Evolutionary conservation across 2,113 vertebrate genomes (phyloP).

Genomic region (Sarotherodon lohbergeri): DNA sequence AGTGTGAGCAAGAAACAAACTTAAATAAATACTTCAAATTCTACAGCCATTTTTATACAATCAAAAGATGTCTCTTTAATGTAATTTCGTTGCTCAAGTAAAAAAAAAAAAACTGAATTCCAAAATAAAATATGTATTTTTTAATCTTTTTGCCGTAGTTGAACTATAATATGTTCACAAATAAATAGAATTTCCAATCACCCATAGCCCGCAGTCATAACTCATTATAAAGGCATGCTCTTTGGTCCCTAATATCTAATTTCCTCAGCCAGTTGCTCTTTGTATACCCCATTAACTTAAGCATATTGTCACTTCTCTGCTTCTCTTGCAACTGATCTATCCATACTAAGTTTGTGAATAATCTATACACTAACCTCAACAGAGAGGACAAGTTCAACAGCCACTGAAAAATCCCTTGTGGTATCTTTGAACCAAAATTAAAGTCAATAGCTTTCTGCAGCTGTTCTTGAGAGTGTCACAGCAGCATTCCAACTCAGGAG

Average conservation of each 20-base stretch:
- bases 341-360: slow-evolving; percentile 32
- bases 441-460: slow-evolving; percentile 23
- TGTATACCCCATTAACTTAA: slow-evolving; percentile 17
- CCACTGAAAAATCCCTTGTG: slow-evolving; percentile 13
- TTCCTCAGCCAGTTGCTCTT: not conserved
- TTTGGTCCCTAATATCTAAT: not conserved
- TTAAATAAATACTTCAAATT: not conserved
- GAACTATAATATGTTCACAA: not conserved
- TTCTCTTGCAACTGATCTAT: slow-evolving; percentile 2
- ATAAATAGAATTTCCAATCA: not conserved
- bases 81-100: not conserved
- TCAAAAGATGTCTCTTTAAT: not conserved
- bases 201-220: not conserved
- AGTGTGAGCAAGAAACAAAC: not conserved
- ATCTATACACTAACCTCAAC: slow-evolving; percentile 25
- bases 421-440: slow-evolving; percentile 24
- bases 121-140: not conserved
- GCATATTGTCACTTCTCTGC: slow-evolving; percentile 11
- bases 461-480: not conserved
- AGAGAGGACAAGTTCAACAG: slow-evolving; percentile 20
- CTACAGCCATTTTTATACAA: not conserved
- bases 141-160: not conserved
- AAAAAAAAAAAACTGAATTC: not conserved
- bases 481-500: not conserved
- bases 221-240: not conserved